These are phyloP conservation scores for Podocnemis expansa DNA, from an alignment of 2,113 vertebrate species.

Conservation along the genomic window DNA sequence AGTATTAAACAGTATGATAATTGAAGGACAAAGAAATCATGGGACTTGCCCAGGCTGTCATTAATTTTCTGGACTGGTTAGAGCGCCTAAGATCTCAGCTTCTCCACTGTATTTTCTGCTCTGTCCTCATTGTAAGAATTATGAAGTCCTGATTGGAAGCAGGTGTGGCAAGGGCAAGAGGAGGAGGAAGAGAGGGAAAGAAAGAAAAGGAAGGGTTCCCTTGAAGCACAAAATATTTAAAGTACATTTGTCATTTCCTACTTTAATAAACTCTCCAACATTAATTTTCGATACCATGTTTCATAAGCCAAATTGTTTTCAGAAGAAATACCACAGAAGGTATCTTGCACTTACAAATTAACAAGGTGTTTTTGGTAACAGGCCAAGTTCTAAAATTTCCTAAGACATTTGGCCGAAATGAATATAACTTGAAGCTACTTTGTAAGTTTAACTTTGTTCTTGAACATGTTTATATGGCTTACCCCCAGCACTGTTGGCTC, in stretches of 20 bases:
- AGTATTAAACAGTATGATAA: neutral
- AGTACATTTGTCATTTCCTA: too few species aligned
- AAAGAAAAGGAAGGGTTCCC: too few species aligned
- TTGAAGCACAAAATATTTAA: too few species aligned
- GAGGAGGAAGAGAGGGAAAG: neutral
- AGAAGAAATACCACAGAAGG: too few species aligned
- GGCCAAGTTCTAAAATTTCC: too few species aligned
- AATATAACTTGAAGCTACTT: neutral
- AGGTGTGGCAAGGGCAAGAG: neutral
- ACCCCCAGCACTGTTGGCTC: neutral
- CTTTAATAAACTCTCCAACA: too few species aligned
- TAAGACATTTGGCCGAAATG: too few species aligned
- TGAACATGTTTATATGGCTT: neutral
- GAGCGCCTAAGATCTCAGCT: neutral
- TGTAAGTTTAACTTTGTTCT: neutral
- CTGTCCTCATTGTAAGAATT: neutral
- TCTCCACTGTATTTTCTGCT: neutral
- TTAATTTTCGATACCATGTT: too few species aligned
- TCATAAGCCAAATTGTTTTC: too few species aligned
- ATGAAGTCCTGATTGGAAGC: neutral
- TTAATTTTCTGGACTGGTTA: too few species aligned
- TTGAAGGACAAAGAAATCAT: neutral
- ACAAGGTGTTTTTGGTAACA: too few species aligned
- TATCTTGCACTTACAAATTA: too few species aligned
- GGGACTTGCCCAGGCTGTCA: accelerated